A percentile compares a stretch with the other conserved stretches of the same genome.
phyloP scores from a whole-genome alignment of 2,797 vertebrate species.

The Chelidonichthys spinosus region DNA sequence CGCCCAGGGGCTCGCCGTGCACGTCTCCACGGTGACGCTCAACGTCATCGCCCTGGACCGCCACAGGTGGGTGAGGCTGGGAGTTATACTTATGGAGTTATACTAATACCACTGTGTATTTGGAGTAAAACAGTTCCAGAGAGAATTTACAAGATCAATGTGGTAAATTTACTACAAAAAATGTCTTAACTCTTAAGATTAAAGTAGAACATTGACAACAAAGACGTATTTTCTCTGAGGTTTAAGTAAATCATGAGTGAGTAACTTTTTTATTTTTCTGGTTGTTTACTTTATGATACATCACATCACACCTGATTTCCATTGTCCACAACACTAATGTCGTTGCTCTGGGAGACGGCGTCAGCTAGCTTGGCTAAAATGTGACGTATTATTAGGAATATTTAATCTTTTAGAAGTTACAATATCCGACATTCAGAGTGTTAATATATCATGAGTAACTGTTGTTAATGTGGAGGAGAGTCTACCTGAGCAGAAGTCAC shows the following conservation, averaged over 20 bases:
- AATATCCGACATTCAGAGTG: too few relatives aligned
- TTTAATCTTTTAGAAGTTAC: background rate
- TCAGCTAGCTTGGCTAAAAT: background rate
- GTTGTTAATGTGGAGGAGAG: too few relatives aligned
- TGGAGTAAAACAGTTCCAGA: too few relatives aligned
- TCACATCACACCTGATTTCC: background rate
- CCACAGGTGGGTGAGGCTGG: conserved; percentile 71
- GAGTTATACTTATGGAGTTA: background rate
- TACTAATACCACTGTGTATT: background rate
- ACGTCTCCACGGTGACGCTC: conserved; percentile 94
- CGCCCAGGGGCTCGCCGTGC: conserved; percentile 93
- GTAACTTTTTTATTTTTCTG: too few relatives aligned
- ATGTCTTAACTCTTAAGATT: too few relatives aligned
- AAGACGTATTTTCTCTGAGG: background rate
- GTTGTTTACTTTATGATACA: background rate
- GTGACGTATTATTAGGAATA: background rate
- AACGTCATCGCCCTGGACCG: conserved; percentile 95
- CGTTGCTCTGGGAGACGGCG: background rate
- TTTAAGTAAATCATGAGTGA: too few relatives aligned
- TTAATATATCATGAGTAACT: too few relatives aligned
- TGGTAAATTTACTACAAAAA: too few relatives aligned
- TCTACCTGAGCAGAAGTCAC: too few relatives aligned
- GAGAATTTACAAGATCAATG: too few relatives aligned
- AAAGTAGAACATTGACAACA: too few relatives aligned
- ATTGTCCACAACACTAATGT: background rate